A percentile compares a stretch with the other conserved stretches of the same genome.
Evolutionary conservation across 2,888 invertebrate species (phyloP).

Genomic region (Peribatodes rhomboidaria): DNA sequence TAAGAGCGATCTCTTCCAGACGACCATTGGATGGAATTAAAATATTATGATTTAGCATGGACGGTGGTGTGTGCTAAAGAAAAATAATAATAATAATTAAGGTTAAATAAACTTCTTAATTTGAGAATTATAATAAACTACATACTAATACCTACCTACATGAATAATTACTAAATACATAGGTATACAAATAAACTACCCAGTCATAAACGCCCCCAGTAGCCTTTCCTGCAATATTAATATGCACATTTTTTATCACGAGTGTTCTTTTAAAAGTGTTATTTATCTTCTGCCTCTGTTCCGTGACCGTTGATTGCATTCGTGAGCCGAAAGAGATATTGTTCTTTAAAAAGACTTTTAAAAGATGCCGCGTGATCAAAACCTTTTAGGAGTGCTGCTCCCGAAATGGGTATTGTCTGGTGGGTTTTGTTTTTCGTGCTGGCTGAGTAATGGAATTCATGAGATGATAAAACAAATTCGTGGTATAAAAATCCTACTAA

Average conservation of each 20-base stretch:
- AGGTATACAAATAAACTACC: no score
- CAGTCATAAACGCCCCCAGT: no score
- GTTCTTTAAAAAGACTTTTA: conserved; percentile 62
- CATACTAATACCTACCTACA: no score
- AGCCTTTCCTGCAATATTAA: conserved; percentile 31
- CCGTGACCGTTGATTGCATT: conserved; percentile 75
- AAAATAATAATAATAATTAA: no score
- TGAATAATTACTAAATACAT: no score
- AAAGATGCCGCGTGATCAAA: conserved; percentile 69
- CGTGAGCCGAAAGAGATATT: conserved; percentile 74
- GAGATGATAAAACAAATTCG: background rate
- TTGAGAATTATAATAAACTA: no score
- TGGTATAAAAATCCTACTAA: background rate
- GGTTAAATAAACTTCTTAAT: no score
- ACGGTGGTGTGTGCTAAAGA: no score
- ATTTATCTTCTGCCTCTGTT: conserved; percentile 41
- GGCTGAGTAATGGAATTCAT: background rate
- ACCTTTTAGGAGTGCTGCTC: conserved; percentile 60
- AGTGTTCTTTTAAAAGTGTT: conserved; percentile 49
- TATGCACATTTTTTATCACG: conserved; percentile 38
- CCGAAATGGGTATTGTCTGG: conserved; percentile 23
- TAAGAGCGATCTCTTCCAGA: no score
- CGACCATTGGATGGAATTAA: no score
- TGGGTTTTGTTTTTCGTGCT: conserved; percentile 6
- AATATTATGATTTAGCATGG: no score